A percentile compares a stretch with the other conserved stretches of the same genome.
Evolutionary conservation across 2,888 invertebrate genomes (phyloP).

Genomic region (Tipula unca): DNA sequence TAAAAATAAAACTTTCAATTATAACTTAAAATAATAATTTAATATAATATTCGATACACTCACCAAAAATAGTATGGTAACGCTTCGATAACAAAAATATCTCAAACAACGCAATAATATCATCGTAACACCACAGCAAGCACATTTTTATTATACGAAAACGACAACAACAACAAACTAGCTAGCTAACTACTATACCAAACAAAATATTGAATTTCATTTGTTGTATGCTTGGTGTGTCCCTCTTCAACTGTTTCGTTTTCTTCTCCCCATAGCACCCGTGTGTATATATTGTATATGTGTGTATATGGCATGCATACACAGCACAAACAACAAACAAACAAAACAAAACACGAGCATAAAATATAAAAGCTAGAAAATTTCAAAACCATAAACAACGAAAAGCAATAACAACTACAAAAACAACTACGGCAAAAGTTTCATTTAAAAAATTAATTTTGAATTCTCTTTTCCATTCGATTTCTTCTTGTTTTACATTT

Average conservation of each 20-base stretch:
- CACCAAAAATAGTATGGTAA: not conserved
- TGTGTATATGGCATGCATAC: not conserved
- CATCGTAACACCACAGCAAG: not conserved
- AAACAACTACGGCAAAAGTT: not conserved
- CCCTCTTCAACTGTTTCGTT: not conserved
- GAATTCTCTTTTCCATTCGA: slow-evolving; percentile 8
- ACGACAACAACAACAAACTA: not conserved
- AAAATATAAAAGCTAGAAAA: not conserved
- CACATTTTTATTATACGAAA: not conserved
- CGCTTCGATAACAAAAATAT: not conserved
- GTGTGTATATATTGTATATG: too few relatives aligned
- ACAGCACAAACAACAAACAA: not conserved
- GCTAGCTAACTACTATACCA: not conserved
- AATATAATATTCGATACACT: not conserved
- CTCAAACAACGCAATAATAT: not conserved
- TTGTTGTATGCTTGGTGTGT: not conserved
- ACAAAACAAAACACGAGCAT: not conserved
- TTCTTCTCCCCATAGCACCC: not conserved
- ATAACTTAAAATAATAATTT: not conserved
- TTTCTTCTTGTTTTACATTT: not conserved
- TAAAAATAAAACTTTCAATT: not conserved
- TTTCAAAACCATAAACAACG: not conserved
- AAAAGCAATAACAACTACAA: not conserved
- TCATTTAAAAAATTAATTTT: slow-evolving; percentile 14
- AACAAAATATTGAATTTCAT: slow-evolving; percentile 14